These are phyloP conservation scores for Acleris cristana DNA, from an alignment of 2,888 invertebrate genomes.

Conservation along the genomic window DNA sequence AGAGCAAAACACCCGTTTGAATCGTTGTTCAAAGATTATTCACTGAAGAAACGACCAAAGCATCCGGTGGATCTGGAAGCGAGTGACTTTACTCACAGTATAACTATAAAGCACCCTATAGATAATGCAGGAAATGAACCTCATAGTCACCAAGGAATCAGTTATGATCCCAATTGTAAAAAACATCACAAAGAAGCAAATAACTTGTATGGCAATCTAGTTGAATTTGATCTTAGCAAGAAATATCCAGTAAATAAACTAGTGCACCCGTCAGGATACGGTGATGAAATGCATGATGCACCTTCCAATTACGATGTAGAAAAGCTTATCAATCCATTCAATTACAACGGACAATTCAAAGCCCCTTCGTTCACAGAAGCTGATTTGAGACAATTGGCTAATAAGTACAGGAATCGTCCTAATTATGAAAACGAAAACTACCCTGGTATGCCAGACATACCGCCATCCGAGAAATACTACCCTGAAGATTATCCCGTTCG, in stretches of 20 bases:
- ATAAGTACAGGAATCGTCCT: constrained; percentile 46
- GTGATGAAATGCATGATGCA: constrained; percentile 67
- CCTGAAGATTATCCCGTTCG: constrained; percentile 62
- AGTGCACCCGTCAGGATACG: constrained; percentile 55
- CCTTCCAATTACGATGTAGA: constrained; percentile 63
- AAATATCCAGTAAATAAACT: constrained; percentile 49
- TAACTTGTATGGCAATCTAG: constrained; percentile 56
- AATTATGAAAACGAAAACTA: constrained; percentile 46
- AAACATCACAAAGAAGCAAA: constrained; percentile 66
- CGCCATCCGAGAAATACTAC: constrained; percentile 59
- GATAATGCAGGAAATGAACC: constrained; percentile 62
- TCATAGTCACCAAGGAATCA: constrained; percentile 68
- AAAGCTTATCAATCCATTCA: constrained; percentile 58
- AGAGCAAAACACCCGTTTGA: constrained; percentile 61
- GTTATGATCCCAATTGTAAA: constrained; percentile 70
- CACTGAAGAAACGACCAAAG: constrained; percentile 59
- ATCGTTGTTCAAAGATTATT: constrained; percentile 57
- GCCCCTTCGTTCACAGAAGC: constrained; percentile 24
- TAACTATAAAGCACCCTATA: constrained; percentile 69
- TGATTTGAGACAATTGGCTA: constrained; percentile 44
- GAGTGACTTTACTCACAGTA: constrained; percentile 72
- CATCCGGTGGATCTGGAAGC: constrained; percentile 65
- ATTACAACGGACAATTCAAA: constrained; percentile 54
- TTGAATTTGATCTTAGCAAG: constrained; percentile 61
- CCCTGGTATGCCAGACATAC: constrained; percentile 59